Evolutionary conservation across 2,888 invertebrate genomes (phyloP).

Genomic region (Argyresthia goedartella): DNA sequence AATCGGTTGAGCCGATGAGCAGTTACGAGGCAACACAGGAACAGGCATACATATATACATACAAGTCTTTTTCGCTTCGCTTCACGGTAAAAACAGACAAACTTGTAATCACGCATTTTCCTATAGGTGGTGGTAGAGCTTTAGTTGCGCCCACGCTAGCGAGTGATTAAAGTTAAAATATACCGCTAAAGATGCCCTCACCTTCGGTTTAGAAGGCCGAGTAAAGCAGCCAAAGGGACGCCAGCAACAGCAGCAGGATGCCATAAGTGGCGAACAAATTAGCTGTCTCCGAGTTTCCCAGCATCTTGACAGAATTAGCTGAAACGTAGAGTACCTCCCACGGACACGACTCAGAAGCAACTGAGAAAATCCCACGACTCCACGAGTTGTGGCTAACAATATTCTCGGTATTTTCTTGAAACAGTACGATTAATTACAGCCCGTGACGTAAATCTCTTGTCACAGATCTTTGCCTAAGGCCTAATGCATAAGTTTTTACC

Average conservation of each 20-base stretch:
- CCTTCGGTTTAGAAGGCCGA: slow-evolving; percentile 59
- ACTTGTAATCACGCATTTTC: neutral
- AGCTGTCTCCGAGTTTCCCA: slow-evolving; percentile 61
- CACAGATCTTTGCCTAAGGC: neutral
- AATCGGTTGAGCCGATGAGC: too few species aligned
- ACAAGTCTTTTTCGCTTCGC: too few species aligned
- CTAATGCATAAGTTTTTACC: neutral
- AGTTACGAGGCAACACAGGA: too few species aligned
- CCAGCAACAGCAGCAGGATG: slow-evolving; percentile 73
- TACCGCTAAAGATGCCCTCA: neutral
- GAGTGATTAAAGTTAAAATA: neutral
- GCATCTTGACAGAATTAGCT: slow-evolving; percentile 20
- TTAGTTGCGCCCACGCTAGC: too few species aligned
- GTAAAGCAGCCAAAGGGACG: slow-evolving; percentile 76
- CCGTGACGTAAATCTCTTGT: neutral
- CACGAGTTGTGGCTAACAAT: neutral
- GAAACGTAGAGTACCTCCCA: slow-evolving; percentile 18
- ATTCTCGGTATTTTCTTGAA: neutral
- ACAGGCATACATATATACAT: too few species aligned
- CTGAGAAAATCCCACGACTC: slow-evolving; percentile 38
- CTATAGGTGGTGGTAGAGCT: too few species aligned
- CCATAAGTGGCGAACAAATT: slow-evolving; percentile 77
- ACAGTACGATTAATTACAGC: neutral
- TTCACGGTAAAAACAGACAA: neutral
- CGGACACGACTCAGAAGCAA: slow-evolving; percentile 32